phyloP scores from a whole-genome alignment of 1,140 invertebrate species.

The Cecropterus lyciades region DNA sequence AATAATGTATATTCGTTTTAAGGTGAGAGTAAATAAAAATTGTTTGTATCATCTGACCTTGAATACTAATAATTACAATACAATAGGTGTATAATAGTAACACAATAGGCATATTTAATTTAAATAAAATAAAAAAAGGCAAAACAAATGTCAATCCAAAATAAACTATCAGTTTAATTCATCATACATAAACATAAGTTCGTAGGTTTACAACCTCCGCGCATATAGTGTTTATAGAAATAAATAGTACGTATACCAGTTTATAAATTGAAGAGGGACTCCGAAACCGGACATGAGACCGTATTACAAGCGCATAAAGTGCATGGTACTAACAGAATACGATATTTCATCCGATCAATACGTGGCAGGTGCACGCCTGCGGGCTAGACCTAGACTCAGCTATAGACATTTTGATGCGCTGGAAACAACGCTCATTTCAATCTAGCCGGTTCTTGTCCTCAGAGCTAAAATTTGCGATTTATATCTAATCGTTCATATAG shows the following conservation, averaged over 20 bases:
- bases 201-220: too few relatives aligned
- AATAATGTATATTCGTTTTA: too few relatives aligned
- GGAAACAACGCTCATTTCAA: conserved; percentile 2
- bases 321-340: conserved; percentile 13
- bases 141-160: too few relatives aligned
- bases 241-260: neutral
- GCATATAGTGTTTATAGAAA: too few relatives aligned
- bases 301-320: conserved; percentile 27
- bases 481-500: conserved; percentile 6
- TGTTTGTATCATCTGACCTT: too few relatives aligned
- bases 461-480: neutral
- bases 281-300: conserved; percentile 12
- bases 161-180: too few relatives aligned
- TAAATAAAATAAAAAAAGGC: too few relatives aligned
- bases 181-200: too few relatives aligned
- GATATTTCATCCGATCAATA: conserved; percentile 32
- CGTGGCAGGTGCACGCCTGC: conserved; percentile 31
- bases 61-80: too few relatives aligned
- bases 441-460: neutral
- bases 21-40: too few relatives aligned
- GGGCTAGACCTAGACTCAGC: conserved; percentile 16
- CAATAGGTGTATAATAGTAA: too few relatives aligned
- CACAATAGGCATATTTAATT: too few relatives aligned
- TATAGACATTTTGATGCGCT: conserved; percentile 2
- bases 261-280: neutral